These are phyloP conservation scores for Hydrolagus colliei DNA, from an alignment of 2,797 vertebrate genomes.

Conservation along the genomic window DNA sequence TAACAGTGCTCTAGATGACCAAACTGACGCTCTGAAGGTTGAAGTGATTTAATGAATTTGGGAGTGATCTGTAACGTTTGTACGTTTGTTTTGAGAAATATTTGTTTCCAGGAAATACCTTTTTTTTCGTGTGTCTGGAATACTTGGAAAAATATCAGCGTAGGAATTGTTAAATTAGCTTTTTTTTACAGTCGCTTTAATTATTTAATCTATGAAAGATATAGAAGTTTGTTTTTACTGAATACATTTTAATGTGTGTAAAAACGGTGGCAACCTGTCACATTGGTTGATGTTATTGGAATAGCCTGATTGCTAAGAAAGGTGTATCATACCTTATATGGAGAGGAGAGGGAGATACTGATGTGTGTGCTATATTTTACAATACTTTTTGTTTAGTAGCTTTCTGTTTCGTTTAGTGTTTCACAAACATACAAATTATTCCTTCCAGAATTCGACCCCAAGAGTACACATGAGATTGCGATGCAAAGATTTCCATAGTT, in stretches of 20 bases:
- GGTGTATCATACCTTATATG: not conserved
- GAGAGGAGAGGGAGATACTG: not conserved
- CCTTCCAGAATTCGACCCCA: not conserved
- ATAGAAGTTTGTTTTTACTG: not conserved
- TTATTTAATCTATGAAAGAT: too few species aligned
- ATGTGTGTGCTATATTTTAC: not conserved
- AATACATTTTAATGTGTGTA: not conserved
- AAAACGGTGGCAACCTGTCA: not conserved
- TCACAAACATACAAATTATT: not conserved
- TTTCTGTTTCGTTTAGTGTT: too few species aligned
- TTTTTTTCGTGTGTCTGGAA: too few species aligned
- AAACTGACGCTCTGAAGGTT: too few species aligned
- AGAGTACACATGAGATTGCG: not conserved
- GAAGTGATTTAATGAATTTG: too few species aligned
- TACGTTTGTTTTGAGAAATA: too few species aligned
- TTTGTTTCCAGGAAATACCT: too few species aligned
- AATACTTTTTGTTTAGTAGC: too few species aligned
- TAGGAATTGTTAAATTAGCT: too few species aligned
- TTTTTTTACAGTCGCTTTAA: too few species aligned
- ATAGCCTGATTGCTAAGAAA: not conserved
- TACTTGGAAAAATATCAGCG: too few species aligned
- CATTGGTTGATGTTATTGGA: not conserved
- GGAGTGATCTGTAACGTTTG: too few species aligned
- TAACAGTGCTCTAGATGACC: not conserved
- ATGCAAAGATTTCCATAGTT: not conserved